A percentile compares a stretch with the other conserved stretches of the same genome.
Conservation (phyloP, 2,113 vertebrate species). For the Cheirogaleus medius region DNA sequence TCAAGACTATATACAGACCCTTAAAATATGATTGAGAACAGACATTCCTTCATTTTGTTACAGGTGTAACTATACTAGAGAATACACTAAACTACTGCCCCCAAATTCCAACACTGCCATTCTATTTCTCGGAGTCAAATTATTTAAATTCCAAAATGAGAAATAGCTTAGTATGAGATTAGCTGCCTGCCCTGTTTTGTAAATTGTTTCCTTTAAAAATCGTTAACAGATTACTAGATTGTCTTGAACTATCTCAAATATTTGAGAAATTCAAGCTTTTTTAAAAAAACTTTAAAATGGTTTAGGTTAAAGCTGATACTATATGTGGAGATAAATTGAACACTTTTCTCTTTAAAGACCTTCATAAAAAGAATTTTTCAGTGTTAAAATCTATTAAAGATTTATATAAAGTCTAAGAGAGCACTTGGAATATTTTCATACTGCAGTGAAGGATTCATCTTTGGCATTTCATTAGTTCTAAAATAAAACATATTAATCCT, state of each 20-base stretch:
- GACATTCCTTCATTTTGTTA: neutral
- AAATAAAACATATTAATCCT: conserved; percentile 28
- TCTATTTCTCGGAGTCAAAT: conserved; percentile 19
- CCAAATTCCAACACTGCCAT: conserved; percentile 34
- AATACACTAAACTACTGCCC: neutral
- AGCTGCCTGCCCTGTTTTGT: neutral
- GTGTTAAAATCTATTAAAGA: conserved; percentile 23
- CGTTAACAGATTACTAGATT: neutral
- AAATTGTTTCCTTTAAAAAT: neutral
- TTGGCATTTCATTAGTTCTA: conserved; percentile 68
- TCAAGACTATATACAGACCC: neutral
- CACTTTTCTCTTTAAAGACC: conserved; percentile 25
- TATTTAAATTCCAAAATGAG: conserved; percentile 16
- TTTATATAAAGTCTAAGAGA: conserved; percentile 45
- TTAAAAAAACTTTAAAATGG: neutral
- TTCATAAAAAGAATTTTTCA: neutral
- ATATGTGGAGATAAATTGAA: neutral
- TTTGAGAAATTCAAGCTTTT: conserved; percentile 2
- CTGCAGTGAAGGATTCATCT: conserved; percentile 58
- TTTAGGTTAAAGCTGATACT: conserved; percentile 30
- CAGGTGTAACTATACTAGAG: conserved; percentile 26
- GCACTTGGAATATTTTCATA: conserved; percentile 37
- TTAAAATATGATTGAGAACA: neutral
- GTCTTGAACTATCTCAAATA: conserved; percentile 10
- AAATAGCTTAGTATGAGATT: conserved; percentile 3